Evolutionary conservation across 2,888 invertebrate genomes (phyloP).

Genomic region (Seira musarum): DNA sequence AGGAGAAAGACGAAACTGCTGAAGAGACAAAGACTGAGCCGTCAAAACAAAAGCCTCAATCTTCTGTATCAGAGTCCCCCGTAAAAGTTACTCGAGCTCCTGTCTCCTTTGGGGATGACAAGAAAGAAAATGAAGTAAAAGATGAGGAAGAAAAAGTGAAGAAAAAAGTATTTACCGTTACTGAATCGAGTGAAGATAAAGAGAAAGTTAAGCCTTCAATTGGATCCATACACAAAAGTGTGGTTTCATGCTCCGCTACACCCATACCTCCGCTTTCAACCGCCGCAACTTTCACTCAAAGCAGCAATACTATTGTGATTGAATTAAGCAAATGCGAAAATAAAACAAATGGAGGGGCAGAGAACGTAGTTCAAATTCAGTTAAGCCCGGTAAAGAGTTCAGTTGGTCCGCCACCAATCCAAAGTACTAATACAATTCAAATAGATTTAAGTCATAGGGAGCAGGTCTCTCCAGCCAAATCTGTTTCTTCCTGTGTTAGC

Average conservation of each 20-base stretch:
- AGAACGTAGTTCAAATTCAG: conserved; percentile 43
- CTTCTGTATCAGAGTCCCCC: too few species aligned
- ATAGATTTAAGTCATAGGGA: conserved; percentile 54
- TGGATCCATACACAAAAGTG: too few species aligned
- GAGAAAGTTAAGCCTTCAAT: too few species aligned
- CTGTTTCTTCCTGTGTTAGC: conserved; percentile 73
- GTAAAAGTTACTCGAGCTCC: too few species aligned
- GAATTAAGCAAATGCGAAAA: conserved; percentile 50
- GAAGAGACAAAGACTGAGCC: conserved; percentile 43
- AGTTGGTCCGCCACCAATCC: conserved; percentile 27
- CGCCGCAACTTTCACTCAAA: conserved; percentile 42
- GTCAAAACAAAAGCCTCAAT: not conserved
- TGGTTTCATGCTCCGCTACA: not conserved
- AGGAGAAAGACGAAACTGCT: not conserved
- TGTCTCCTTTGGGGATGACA: not conserved
- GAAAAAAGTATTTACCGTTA: not conserved
- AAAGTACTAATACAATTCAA: conserved; percentile 52
- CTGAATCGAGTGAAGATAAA: too few species aligned
- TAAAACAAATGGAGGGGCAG: not conserved
- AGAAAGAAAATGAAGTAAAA: conserved; percentile 20
- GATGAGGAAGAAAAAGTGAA: conserved; percentile 8
- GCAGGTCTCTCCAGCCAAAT: conserved; percentile 38
- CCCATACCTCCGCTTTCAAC: not conserved
- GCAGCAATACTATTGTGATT: conserved; percentile 54
- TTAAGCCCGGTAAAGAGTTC: conserved; percentile 51